phyloP scores from a whole-genome alignment of 2,113 vertebrate genomes.

The Machaerirhynchus nigripectus region DNA sequence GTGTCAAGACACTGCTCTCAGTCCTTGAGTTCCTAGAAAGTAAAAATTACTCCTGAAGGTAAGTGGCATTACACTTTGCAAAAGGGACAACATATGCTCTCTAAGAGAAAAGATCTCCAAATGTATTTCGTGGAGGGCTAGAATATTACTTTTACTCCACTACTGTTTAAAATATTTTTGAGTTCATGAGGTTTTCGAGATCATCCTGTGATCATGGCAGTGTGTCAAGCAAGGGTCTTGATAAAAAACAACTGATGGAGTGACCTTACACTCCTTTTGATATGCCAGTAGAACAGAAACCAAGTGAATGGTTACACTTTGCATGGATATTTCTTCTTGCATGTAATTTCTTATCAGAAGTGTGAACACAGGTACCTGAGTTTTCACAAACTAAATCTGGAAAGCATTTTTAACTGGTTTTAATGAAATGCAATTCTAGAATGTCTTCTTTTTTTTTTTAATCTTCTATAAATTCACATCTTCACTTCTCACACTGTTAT shows the following conservation, averaged over 20 bases:
- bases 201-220: neutral
- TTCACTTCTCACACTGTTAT: neutral
- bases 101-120: neutral
- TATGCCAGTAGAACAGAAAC: neutral
- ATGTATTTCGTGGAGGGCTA: neutral
- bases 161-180: neutral
- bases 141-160: neutral
- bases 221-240: neutral
- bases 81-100: neutral
- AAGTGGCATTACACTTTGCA: neutral
- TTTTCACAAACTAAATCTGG: neutral
- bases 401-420: neutral
- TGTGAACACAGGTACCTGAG: neutral
- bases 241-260: neutral
- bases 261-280: neutral
- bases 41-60: neutral
- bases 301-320: neutral
- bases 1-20: neutral
- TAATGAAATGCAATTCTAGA: neutral
- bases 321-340: neutral
- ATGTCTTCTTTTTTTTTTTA: neutral
- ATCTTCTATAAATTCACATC: neutral
- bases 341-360: neutral
- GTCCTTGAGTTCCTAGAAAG: neutral
- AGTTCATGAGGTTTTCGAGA: neutral